A percentile compares a stretch with the other conserved stretches of the same genome.
phyloP scores from a whole-genome alignment of 2,113 vertebrate species.

The Trematomus loennbergii region DNA sequence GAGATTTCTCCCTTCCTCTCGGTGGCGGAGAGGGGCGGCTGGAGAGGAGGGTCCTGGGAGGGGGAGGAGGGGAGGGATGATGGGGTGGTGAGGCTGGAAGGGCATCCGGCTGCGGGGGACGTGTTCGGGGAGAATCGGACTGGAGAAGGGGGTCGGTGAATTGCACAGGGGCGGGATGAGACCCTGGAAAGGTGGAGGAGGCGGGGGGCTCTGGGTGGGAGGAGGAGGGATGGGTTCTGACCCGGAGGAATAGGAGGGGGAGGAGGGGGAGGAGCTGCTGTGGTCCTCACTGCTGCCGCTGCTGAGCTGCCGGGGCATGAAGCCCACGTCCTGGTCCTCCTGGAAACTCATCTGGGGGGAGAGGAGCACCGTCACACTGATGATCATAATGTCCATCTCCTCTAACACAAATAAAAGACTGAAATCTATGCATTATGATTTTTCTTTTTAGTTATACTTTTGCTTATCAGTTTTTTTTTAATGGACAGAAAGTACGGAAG shows the following conservation, averaged over 20 bases:
- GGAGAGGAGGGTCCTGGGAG: constrained; percentile 74
- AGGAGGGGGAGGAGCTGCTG: constrained; percentile 94
- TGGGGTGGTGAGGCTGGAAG: constrained; percentile 84
- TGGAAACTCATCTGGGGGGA: constrained; percentile 94
- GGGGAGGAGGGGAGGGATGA: constrained; percentile 85
- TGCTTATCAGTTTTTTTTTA: background rate
- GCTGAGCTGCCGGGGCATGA: constrained; percentile 87
- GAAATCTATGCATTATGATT: background rate
- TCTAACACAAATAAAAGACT: background rate
- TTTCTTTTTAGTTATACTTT: background rate
- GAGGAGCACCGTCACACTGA: background rate
- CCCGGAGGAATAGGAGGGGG: constrained; percentile 91
- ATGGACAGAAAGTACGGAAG: background rate
- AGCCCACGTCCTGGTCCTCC: constrained; percentile 90
- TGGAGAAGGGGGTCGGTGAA: constrained; percentile 86
- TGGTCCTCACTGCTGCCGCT: constrained; percentile 92
- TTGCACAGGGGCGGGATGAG: constrained; percentile 86
- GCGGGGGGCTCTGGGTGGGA: constrained; percentile 88
- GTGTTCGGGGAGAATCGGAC: constrained; percentile 78
- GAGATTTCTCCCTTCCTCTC: constrained; percentile 62
- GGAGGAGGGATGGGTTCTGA: constrained; percentile 92
- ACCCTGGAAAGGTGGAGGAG: constrained; percentile 85
- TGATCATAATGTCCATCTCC: background rate
- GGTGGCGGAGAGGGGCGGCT: constrained; percentile 67
- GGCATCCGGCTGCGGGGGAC: constrained; percentile 83